Conservation (phyloP, 2,888 invertebrate genomes). For the Plebejus anna region DNA sequence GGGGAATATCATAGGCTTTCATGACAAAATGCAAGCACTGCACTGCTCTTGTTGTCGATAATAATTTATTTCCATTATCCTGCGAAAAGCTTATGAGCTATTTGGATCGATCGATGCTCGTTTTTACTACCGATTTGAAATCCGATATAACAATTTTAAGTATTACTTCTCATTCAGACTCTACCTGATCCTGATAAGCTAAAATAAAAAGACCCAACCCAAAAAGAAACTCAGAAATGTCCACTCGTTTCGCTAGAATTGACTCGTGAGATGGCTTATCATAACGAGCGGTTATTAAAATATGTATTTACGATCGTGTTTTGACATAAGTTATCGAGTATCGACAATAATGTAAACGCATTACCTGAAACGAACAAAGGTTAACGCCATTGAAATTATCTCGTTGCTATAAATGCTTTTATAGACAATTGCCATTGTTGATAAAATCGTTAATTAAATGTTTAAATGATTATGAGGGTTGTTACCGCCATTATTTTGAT, state of each 20-base stretch:
- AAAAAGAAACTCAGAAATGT: not conserved
- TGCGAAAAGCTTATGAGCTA: not conserved
- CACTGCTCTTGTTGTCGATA: not conserved
- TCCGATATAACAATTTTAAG: not conserved
- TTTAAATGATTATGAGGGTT: not conserved
- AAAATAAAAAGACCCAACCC: not conserved
- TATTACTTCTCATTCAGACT: not conserved
- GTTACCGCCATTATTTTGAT: not conserved
- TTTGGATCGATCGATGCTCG: not conserved
- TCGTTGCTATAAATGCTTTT: conserved; percentile 2
- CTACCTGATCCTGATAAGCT: not conserved
- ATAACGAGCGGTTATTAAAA: conserved; percentile 16
- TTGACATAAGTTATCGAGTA: conserved; percentile 21
- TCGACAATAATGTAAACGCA: conserved; percentile 17
- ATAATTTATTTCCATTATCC: not conserved
- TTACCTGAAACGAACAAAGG: conserved; percentile 14
- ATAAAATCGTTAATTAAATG: conserved; percentile 19
- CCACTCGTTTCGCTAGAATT: not conserved
- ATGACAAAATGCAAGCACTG: not conserved
- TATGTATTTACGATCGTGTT: conserved; percentile 21
- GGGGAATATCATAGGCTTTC: not conserved
- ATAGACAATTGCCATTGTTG: conserved; percentile 15
- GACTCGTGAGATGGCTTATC: conserved; percentile 4
- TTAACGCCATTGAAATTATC: conserved; percentile 14
- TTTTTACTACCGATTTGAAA: not conserved